These are phyloP conservation scores for Porites australiensis DNA, from an alignment of 64 coral and sea anemone genomes.

Conservation along the genomic window DNA sequence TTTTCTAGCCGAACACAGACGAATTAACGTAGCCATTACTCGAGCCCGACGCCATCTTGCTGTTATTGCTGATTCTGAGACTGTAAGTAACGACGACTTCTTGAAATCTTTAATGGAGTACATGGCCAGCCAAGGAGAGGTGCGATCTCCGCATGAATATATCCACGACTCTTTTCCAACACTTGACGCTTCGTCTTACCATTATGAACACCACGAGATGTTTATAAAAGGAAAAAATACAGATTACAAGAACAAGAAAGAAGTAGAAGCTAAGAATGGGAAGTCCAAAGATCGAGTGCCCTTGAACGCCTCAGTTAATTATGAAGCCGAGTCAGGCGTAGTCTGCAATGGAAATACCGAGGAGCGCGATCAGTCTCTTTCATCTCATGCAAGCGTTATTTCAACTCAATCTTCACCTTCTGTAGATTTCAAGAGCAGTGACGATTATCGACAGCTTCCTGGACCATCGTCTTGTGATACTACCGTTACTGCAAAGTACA, in stretches of 20 bases:
- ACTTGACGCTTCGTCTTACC: background rate
- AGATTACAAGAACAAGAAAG: conserved; percentile 18
- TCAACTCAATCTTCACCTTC: background rate
- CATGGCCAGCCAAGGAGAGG: conserved; percentile 82
- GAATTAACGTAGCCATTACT: conserved; percentile 95
- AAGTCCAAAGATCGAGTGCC: background rate
- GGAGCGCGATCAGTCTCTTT: background rate
- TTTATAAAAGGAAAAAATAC: background rate
- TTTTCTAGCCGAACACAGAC: conserved; percentile 90
- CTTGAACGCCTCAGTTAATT: background rate
- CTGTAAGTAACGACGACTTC: conserved; percentile 80
- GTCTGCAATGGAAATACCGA: background rate
- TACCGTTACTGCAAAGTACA: background rate
- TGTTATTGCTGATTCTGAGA: conserved; percentile 90
- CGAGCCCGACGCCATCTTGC: conserved; percentile 91
- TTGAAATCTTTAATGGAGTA: conserved; percentile 86
- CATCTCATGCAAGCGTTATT: background rate
- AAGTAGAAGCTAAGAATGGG: background rate
- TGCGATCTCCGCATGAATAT: conserved; percentile 91
- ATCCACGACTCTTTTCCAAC: conserved; percentile 49
- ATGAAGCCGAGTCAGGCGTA: background rate
- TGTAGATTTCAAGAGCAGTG: background rate
- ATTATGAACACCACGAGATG: background rate
- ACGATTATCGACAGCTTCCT: background rate
- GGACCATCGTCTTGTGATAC: background rate